These are phyloP conservation scores for Limulus polyphemus DNA, from an alignment of 2,888 invertebrate genomes.

Conservation along the genomic window DNA sequence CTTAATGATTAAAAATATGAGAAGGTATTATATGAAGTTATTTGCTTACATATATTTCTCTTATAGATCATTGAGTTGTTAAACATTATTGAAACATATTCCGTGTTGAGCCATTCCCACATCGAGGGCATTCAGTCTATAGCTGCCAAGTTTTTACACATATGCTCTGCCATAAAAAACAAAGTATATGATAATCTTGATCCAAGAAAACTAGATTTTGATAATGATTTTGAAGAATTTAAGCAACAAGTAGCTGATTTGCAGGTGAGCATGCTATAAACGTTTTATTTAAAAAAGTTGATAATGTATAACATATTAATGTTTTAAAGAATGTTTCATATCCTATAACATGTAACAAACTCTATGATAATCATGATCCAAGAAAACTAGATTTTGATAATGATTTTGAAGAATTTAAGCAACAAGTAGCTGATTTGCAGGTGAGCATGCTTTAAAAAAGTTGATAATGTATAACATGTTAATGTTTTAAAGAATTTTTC, in stretches of 20 bases:
- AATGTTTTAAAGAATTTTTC: too few relatives aligned
- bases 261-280: conserved; percentile 42
- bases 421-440: conserved; percentile 55
- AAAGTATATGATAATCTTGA: conserved; percentile 68
- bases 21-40: conserved; percentile 29
- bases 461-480: too few relatives aligned
- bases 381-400: conserved; percentile 58
- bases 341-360: too few relatives aligned
- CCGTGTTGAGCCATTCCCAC: conserved; percentile 57
- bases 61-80: conserved; percentile 59
- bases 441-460: conserved; percentile 30
- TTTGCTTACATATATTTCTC: conserved; percentile 31
- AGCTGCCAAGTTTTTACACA: conserved; percentile 52
- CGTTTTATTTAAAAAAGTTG: too few relatives aligned
- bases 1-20: too few relatives aligned
- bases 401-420: conserved; percentile 60
- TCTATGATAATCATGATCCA: conserved; percentile 68
- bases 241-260: conserved; percentile 53
- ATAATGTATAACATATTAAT: too few relatives aligned
- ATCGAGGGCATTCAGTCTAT: conserved; percentile 68
- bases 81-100: conserved; percentile 56
- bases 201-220: conserved; percentile 59
- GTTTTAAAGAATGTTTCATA: too few relatives aligned
- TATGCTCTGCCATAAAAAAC: conserved; percentile 52
- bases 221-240: conserved; percentile 60